Evolutionary conservation across 2,113 vertebrate genomes (phyloP).

Genomic region (Lasiurus borealis): DNA sequence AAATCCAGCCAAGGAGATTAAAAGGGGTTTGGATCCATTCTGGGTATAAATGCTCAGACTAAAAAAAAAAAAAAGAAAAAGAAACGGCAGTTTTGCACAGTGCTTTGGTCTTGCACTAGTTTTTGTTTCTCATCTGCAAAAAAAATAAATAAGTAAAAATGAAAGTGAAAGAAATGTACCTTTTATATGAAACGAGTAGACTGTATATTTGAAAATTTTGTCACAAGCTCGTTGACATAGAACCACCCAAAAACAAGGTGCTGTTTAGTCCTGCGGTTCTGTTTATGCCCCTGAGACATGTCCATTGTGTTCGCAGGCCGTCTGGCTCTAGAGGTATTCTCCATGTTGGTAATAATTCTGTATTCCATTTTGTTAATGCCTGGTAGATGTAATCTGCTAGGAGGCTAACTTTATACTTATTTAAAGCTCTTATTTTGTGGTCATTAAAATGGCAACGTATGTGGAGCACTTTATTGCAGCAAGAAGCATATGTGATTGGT

Average conservation of each 20-base stretch:
- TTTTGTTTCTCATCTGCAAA: slow-evolving; percentile 91
- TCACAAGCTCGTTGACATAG: slow-evolving; percentile 81
- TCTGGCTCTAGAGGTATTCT: slow-evolving; percentile 32
- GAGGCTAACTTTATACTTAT: slow-evolving; percentile 86
- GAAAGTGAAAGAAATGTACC: slow-evolving; percentile 70
- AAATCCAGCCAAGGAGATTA: slow-evolving; percentile 88
- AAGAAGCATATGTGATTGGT: slow-evolving; percentile 83
- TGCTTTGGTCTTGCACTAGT: slow-evolving; percentile 96
- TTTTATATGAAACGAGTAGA: slow-evolving; percentile 81
- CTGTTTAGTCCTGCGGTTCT: slow-evolving; percentile 82
- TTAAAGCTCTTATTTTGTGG: slow-evolving; percentile 87
- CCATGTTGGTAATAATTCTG: slow-evolving; percentile 71
- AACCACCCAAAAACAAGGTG: slow-evolving; percentile 83
- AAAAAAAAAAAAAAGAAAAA: slow-evolving; percentile 90
- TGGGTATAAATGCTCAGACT: slow-evolving; percentile 97
- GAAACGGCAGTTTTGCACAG: slow-evolving; percentile 97
- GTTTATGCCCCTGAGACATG: slow-evolving; percentile 76
- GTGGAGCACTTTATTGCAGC: slow-evolving; percentile 90
- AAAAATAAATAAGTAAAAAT: slow-evolving; percentile 81
- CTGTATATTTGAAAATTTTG: slow-evolving; percentile 85
- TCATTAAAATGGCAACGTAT: slow-evolving; percentile 89
- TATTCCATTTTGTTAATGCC: slow-evolving; percentile 83
- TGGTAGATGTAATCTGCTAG: slow-evolving; percentile 83
- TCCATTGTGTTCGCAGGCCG: slow-evolving; percentile 79
- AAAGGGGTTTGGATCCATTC: slow-evolving; percentile 89